Conservation (phyloP, 2,797 vertebrate species). For the Thripadectes ignobilis region DNA sequence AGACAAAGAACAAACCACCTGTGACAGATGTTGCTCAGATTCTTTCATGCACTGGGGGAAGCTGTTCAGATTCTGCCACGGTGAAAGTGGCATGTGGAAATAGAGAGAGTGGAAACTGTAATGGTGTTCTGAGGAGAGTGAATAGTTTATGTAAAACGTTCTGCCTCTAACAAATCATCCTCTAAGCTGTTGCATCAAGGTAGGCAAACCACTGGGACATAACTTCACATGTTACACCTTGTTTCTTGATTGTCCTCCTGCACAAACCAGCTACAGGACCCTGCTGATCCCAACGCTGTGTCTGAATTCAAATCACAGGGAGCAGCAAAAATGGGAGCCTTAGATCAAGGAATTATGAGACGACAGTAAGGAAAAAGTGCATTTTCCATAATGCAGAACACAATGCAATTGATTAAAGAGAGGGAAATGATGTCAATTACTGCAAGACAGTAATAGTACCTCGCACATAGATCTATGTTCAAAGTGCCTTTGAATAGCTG, state of each 20-base stretch:
- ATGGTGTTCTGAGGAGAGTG: neutral
- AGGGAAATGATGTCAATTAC: neutral
- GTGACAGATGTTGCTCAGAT: neutral
- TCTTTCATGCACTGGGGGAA: neutral
- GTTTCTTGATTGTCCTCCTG: neutral
- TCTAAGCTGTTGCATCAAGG: neutral
- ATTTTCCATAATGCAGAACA: neutral
- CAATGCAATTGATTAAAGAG: neutral
- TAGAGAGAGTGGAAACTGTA: neutral
- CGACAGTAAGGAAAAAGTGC: neutral
- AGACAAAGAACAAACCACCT: constrained; percentile 36
- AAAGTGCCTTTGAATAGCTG: neutral
- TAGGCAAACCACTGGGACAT: neutral
- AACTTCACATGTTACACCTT: neutral
- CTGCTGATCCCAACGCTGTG: neutral
- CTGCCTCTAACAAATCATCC: neutral
- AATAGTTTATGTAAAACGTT: neutral
- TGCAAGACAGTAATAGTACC: neutral
- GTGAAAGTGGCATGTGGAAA: neutral
- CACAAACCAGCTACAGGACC: neutral
- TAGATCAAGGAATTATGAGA: neutral
- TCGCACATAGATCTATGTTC: neutral
- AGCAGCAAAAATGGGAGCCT: neutral
- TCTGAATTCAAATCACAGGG: neutral
- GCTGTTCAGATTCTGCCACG: neutral